Evolutionary conservation across 1,140 invertebrate species (phyloP).

Genomic region (Bathynomus jamesi): DNA sequence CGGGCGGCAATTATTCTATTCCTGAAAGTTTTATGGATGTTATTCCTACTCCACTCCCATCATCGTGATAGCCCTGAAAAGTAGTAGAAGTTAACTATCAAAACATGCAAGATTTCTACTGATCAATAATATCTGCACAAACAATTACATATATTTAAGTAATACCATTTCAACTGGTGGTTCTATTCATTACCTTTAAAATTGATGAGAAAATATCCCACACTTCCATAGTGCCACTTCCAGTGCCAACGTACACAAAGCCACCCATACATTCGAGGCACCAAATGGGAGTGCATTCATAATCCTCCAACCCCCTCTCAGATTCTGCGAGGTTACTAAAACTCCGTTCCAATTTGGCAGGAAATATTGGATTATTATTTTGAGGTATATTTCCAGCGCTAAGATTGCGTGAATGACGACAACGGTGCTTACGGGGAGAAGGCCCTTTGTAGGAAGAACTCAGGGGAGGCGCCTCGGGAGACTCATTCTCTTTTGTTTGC

Average conservation of each 20-base stretch:
- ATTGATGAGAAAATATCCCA: slow-evolving; percentile 79
- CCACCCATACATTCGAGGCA: not conserved
- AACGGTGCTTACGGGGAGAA: not conserved
- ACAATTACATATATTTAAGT: no score
- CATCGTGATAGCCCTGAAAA: slow-evolving; percentile 65
- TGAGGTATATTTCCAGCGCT: not conserved
- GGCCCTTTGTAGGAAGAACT: not conserved
- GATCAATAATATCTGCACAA: no score
- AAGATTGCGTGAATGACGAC: not conserved
- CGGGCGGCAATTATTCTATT: slow-evolving; percentile 62
- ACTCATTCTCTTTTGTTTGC: no score
- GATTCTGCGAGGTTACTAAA: not conserved
- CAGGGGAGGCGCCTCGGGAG: no score
- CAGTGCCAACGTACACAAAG: slow-evolving; percentile 64
- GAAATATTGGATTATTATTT: not conserved
- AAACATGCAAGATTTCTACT: not conserved
- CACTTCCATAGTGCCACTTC: slow-evolving; percentile 77
- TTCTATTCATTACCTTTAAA: slow-evolving; percentile 68
- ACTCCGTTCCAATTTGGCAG: not conserved
- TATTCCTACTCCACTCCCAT: slow-evolving; percentile 57
- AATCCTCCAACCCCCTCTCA: not conserved
- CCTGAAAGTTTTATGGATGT: slow-evolving; percentile 63
- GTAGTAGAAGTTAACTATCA: slow-evolving; percentile 7
- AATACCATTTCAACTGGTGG: no score
- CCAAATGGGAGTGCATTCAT: not conserved